Evolutionary conservation across 2,888 invertebrate species (phyloP), one percentile per base, ranked within the genome.

Genomic region (Cryptophagus acutangulus): DNA sequence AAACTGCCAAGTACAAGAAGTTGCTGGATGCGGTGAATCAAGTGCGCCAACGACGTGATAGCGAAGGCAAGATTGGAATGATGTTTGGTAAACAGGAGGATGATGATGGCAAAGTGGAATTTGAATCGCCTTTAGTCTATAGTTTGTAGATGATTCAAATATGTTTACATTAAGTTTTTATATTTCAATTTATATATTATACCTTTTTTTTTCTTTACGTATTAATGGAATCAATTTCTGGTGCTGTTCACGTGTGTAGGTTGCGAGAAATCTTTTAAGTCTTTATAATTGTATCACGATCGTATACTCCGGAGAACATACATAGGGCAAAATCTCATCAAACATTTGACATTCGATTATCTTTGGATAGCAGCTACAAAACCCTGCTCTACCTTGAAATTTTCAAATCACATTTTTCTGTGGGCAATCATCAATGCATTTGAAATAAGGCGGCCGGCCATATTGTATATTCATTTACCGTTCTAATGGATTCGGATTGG

Each of bases 71-170:
- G 15, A 49, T 66, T 15, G 63, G 55, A 3, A 51, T 58, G 38
- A 39, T 60, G 5, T 66, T 59, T 42, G 62, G 62, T 12, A 31
- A 51, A 17, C 49, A 53, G n/a, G 28, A 40, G 25, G 33, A 43
- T 2, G 52, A 55, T 10, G 35, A 55, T n/a, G 52, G 48, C 26
- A 49, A 54, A 20, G 47, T 52, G 8, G 55, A 54, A 39, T 65
- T 60, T 39, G 66, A 66, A 49, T 45, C 59, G 24, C 65, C 65
- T 1, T 39, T 62, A 45, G 59, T 64, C 36, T 63, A 55, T 57
- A 61, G 57, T 46, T 49, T 63, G 49, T 57, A 57, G 40, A 45
- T n/a, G n/a, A n/a, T n/a, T 20, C n/a, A 8, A 8, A 17, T 2
- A 25, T 20, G 29, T 16, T 41, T 31, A 33, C 37, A 40, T 41